Evolutionary conservation across 2,888 invertebrate genomes (phyloP).

Genomic region (Dasysyrphus tricinctus): DNA sequence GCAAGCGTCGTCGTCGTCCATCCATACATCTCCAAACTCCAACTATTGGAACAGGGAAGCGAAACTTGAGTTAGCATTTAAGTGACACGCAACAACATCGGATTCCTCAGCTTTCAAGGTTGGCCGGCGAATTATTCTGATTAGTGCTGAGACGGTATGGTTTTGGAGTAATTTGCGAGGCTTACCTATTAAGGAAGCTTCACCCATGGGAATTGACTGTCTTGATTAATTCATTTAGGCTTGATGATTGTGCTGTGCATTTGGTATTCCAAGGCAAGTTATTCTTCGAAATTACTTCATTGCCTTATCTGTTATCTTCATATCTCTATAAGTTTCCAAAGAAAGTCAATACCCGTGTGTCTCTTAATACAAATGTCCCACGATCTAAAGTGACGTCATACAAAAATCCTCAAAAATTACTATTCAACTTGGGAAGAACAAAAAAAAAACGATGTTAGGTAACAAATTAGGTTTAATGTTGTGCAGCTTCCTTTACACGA

Average conservation of each 20-base stretch:
- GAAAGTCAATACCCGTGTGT: not conserved
- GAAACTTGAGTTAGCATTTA: slow-evolving; percentile 66
- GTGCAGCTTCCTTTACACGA: slow-evolving; percentile 38
- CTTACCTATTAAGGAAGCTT: slow-evolving; percentile 27
- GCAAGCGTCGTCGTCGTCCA: slow-evolving; percentile 7
- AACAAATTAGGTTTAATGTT: slow-evolving; percentile 56
- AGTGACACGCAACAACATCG: slow-evolving; percentile 75
- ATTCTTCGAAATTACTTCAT: slow-evolving; percentile 55
- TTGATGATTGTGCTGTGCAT: slow-evolving; percentile 6
- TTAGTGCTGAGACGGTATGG: slow-evolving; percentile 59
- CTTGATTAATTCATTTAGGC: slow-evolving; percentile 68
- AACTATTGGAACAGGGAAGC: slow-evolving; percentile 50
- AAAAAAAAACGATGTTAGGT: not conserved
- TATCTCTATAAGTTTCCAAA: not conserved
- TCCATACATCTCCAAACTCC: not conserved
- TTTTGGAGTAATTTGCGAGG: slow-evolving; percentile 50
- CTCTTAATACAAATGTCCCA: not conserved
- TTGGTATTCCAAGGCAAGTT: slow-evolving; percentile 41
- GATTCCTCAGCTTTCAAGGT: slow-evolving; percentile 74
- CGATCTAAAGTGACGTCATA: slow-evolving; percentile 32
- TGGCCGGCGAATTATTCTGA: slow-evolving; percentile 66
- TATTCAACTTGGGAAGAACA: slow-evolving; percentile 1
- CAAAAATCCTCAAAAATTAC: slow-evolving; percentile 39
- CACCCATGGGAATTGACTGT: slow-evolving; percentile 61
- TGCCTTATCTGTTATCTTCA: slow-evolving; percentile 7